These are phyloP conservation scores for Formicarius rufipectus DNA, from an alignment of 2,113 vertebrate genomes.

Conservation along the genomic window DNA sequence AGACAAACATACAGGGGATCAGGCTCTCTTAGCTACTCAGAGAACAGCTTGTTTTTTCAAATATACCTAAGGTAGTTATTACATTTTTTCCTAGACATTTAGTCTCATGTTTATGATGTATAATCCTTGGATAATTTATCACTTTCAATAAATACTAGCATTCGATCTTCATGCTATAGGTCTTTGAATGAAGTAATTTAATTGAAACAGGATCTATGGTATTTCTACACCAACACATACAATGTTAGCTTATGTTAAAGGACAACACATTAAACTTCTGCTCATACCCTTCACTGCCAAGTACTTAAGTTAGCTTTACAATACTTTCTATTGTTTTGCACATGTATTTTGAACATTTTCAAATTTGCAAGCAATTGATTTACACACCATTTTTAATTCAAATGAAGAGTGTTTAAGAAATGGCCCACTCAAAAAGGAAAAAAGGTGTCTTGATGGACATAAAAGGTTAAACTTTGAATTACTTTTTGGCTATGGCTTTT, in stretches of 20 bases:
- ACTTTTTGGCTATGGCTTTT: neutral
- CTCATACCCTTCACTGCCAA: neutral
- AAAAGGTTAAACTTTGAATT: neutral
- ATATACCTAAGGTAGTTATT: neutral
- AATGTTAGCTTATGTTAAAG: neutral
- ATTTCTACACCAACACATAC: neutral
- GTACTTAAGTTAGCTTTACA: neutral
- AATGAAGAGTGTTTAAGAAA: neutral
- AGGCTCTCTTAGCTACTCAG: neutral
- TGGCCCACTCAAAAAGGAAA: neutral
- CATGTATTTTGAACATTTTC: neutral
- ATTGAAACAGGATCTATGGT: neutral
- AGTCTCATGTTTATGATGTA: neutral
- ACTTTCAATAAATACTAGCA: conserved; percentile 25
- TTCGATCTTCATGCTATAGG: neutral
- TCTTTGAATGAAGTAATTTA: neutral
- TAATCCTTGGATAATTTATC: conserved; percentile 37
- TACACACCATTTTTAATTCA: neutral
- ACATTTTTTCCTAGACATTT: neutral
- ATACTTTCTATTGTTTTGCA: neutral
- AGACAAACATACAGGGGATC: neutral
- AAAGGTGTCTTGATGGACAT: neutral
- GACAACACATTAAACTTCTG: neutral
- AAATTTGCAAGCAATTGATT: neutral
- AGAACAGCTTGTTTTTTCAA: conserved; percentile 1